These are phyloP conservation scores for Ruditapes philippinarum DNA, from an alignment of 1,140 invertebrate species.

Conservation along the genomic window DNA sequence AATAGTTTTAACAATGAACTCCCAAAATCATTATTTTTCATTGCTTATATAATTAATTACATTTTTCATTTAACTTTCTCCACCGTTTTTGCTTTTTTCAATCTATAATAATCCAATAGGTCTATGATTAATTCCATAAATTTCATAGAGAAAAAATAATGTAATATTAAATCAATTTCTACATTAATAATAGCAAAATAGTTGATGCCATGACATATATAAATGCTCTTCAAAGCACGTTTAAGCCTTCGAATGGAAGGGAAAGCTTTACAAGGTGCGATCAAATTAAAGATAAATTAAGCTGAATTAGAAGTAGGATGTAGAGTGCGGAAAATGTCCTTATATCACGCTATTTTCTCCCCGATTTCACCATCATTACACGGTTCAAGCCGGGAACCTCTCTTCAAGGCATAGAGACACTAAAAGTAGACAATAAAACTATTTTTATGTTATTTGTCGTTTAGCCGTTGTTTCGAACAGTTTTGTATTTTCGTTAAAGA, in stretches of 20 bases:
- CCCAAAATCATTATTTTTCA: too few species aligned
- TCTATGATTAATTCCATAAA: too few species aligned
- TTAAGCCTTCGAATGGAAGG: neutral
- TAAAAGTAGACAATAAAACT: conserved; percentile 39
- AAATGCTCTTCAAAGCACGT: neutral
- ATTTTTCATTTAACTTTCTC: too few species aligned
- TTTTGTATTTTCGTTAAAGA: conserved; percentile 30
- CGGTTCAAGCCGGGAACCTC: conserved; percentile 3
- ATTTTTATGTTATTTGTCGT: conserved; percentile 57
- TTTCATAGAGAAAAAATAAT: too few species aligned
- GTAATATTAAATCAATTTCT: too few species aligned
- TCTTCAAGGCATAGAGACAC: neutral
- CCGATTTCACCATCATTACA: conserved; percentile 14
- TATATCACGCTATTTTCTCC: conserved; percentile 12
- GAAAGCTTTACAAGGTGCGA: neutral
- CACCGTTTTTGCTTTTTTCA: too few species aligned
- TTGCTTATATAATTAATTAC: too few species aligned
- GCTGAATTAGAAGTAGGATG: neutral
- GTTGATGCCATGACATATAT: too few species aligned
- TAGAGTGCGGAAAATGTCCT: conserved; percentile 4
- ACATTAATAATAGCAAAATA: too few species aligned
- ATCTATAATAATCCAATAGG: too few species aligned
- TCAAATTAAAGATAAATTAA: conserved; percentile 24
- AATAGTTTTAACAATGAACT: too few species aligned
- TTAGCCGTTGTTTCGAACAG: conserved; percentile 23